These are phyloP conservation scores for Drosophila busckii DNA, from an alignment of 1,140 invertebrate genomes.

Conservation along the genomic window DNA sequence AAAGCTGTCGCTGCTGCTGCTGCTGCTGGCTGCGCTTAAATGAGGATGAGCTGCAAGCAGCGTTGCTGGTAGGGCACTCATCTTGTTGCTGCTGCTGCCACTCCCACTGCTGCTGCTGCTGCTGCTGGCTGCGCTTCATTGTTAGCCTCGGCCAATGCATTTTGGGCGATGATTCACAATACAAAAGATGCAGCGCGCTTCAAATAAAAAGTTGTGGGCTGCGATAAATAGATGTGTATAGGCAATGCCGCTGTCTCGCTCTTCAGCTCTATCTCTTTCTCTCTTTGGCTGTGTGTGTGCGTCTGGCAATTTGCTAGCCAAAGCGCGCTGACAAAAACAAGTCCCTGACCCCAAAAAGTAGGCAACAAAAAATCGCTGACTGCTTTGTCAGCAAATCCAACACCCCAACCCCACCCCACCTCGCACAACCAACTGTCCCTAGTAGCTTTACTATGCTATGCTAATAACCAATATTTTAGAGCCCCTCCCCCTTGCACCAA, in stretches of 20 bases:
- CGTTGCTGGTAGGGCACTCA: constrained; percentile 31
- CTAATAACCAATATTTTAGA: constrained; percentile 73
- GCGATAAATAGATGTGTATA: constrained; percentile 68
- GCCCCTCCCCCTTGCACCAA: too few relatives aligned
- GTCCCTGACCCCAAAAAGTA: constrained; percentile 72
- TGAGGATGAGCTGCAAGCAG: not conserved
- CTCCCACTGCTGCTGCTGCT: constrained; percentile 23
- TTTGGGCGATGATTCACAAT: constrained; percentile 67
- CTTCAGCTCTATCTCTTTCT: not conserved
- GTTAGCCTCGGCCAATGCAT: constrained; percentile 57
- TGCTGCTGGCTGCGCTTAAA: not conserved
- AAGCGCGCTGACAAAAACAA: constrained; percentile 68
- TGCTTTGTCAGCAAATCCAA: constrained; percentile 60
- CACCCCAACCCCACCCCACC: not conserved
- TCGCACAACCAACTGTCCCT: not conserved
- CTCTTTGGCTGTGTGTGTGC: not conserved
- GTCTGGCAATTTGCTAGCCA: constrained; percentile 42
- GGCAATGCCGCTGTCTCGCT: constrained; percentile 2
- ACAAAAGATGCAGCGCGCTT: constrained; percentile 54
- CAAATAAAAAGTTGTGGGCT: constrained; percentile 38
- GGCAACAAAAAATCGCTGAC: constrained; percentile 62
- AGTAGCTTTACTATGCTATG: constrained; percentile 27
- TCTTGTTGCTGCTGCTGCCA: constrained; percentile 16
- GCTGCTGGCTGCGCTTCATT: constrained; percentile 54
- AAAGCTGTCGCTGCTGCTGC: constrained; percentile 6